These are phyloP conservation scores for Crenichthys baileyi DNA, from an alignment of 2,797 vertebrate genomes.

Conservation along the genomic window DNA sequence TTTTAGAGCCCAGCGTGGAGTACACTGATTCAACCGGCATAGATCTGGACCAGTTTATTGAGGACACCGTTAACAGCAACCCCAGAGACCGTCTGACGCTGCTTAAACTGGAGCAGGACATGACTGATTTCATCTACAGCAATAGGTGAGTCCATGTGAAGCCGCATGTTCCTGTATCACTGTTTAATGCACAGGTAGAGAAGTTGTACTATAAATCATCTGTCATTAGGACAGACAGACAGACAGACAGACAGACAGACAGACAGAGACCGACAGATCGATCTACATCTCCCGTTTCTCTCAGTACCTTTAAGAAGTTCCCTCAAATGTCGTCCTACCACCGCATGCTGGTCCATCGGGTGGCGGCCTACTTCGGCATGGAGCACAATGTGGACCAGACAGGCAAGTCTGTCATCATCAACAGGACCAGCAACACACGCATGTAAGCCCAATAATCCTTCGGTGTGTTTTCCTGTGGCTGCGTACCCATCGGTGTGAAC, in stretches of 20 bases:
- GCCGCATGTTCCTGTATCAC: constrained; percentile 37
- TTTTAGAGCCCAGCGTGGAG: constrained; percentile 89
- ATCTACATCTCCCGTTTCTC: background rate
- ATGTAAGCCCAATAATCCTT: constrained; percentile 81
- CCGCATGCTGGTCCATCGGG: constrained; percentile 95
- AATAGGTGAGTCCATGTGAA: constrained; percentile 83
- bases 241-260: too few relatives aligned
- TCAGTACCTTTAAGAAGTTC: constrained; percentile 95
- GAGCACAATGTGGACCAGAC: constrained; percentile 99
- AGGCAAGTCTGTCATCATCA: constrained; percentile 96
- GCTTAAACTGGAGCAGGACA: constrained; percentile 96
- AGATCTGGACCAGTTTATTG: constrained; percentile 93
- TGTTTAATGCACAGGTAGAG: constrained; percentile 3
- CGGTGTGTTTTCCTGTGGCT: background rate
- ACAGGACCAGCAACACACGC: constrained; percentile 92
- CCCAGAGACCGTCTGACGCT: constrained; percentile 96
- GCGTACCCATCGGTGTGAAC: background rate
- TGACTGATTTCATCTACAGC: constrained; percentile 94
- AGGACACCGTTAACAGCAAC: constrained; percentile 93
- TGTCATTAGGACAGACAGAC: too few relatives aligned
- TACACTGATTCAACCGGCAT: constrained; percentile 96
- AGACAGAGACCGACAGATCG: too few relatives aligned
- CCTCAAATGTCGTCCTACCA: constrained; percentile 97
- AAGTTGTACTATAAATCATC: background rate
- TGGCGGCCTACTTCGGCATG: constrained; percentile 96